Percentiles rank a stretch among this genome's conserved stretches.
phyloP scores from a whole-genome alignment of 2,113 vertebrate genomes.

The Glaucidium brasilianum region DNA sequence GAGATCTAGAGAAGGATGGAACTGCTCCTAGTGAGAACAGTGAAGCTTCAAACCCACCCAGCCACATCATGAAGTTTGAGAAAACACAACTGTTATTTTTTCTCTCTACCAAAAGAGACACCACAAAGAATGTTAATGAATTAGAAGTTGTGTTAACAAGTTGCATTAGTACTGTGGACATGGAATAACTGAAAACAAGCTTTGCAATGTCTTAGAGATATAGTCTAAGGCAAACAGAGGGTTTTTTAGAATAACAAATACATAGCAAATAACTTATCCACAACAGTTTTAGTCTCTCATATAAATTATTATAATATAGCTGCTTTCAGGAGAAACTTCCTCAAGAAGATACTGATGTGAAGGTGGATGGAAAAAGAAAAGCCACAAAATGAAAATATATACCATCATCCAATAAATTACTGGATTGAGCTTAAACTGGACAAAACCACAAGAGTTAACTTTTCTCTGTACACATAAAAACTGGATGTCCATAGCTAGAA shows the following conservation, averaged over 20 bases:
- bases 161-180: fast-evolving
- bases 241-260: not conserved
- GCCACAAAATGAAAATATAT: not conserved
- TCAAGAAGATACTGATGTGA: not conserved
- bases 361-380: fast-evolving
- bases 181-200: not conserved
- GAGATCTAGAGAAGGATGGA: not conserved
- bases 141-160: not conserved
- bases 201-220: not conserved
- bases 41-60: not conserved
- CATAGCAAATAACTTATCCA: not conserved
- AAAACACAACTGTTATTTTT: not conserved
- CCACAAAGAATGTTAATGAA: not conserved
- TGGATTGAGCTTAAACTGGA: not conserved
- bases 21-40: not conserved
- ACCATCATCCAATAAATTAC: not conserved
- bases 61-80: not conserved
- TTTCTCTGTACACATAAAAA: not conserved
- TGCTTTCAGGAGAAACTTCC: not conserved
- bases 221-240: not conserved
- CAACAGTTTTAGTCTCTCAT: not conserved
- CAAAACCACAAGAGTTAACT: not conserved
- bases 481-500: not conserved
- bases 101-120: not conserved
- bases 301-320: not conserved